phyloP scores from a whole-genome alignment of 2,888 invertebrate genomes.

The Heteropelma amictum region DNA sequence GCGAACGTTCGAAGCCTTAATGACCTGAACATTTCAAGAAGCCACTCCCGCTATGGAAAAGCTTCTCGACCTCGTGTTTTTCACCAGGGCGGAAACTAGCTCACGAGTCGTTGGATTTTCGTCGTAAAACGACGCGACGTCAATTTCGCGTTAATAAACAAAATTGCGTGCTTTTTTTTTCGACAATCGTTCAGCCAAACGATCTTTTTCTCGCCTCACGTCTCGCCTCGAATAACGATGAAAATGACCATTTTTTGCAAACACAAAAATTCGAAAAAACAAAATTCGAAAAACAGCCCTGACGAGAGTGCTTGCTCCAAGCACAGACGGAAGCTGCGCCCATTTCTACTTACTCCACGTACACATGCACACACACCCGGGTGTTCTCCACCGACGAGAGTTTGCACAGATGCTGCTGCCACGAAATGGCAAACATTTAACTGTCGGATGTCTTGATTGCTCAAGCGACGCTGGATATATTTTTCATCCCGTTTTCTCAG shows the following conservation, averaged over 20 bases:
- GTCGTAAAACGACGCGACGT: background rate
- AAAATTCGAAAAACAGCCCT: too few species aligned
- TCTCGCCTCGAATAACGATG: too few species aligned
- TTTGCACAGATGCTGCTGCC: slow-evolving; percentile 6
- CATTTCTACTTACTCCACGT: too few species aligned
- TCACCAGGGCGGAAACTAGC: background rate
- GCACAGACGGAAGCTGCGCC: too few species aligned
- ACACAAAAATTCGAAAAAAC: too few species aligned
- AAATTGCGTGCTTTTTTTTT: too few species aligned
- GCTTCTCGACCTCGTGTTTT: background rate
- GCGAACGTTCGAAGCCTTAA: slow-evolving; percentile 60
- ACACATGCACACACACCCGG: background rate
- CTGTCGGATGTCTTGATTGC: slow-evolving; percentile 34
- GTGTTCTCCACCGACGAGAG: slow-evolving; percentile 8
- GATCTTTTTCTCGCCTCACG: too few species aligned
- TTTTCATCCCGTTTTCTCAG: too few species aligned
- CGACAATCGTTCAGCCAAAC: too few species aligned
- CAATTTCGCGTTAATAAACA: background rate
- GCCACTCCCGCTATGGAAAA: slow-evolving; percentile 9
- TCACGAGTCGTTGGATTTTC: slow-evolving; percentile 19
- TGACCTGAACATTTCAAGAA: slow-evolving; percentile 56
- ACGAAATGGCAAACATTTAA: slow-evolving; percentile 13
- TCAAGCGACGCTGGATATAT: background rate
- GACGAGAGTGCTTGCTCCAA: too few species aligned
- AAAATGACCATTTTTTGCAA: too few species aligned